These are phyloP conservation scores for Sinhomidia bicolor DNA, from an alignment of 2,888 invertebrate genomes.

Conservation along the genomic window DNA sequence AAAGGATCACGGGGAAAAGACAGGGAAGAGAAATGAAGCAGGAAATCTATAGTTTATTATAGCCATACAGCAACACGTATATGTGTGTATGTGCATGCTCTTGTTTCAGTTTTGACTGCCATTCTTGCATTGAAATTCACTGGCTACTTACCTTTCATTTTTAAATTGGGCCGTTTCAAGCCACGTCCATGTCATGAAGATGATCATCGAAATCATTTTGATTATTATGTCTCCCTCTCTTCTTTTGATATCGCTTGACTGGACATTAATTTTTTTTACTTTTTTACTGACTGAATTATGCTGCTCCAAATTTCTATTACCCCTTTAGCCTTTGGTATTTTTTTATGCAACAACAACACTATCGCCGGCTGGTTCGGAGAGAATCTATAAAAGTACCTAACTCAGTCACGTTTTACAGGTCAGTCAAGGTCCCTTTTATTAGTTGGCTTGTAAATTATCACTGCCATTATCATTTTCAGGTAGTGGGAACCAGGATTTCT, in stretches of 20 bases:
- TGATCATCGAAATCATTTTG: slow-evolving; percentile 22
- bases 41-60: slow-evolving; percentile 19
- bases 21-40: slow-evolving; percentile 20
- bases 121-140: too few relatives aligned
- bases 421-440: slow-evolving; percentile 66
- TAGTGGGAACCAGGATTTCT: slow-evolving; percentile 62
- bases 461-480: slow-evolving; percentile 33
- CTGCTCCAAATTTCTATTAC: background rate
- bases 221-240: slow-evolving; percentile 39
- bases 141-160: slow-evolving; percentile 38
- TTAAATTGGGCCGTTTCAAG: slow-evolving; percentile 7
- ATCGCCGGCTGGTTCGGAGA: background rate
- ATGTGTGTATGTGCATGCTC: background rate
- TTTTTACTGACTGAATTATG: background rate
- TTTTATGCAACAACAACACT: background rate
- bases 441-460: background rate
- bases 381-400: slow-evolving; percentile 53
- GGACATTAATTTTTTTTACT: background rate
- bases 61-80: too few relatives aligned
- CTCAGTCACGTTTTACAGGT: slow-evolving; percentile 68
- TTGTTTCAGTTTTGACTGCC: too few relatives aligned
- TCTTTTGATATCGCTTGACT: background rate
- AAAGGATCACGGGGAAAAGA: slow-evolving; percentile 45
- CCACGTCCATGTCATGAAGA: slow-evolving; percentile 28
- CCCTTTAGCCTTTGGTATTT: background rate